Percentiles rank a stretch among this genome's conserved stretches.
phyloP scores from a whole-genome alignment of 2,113 vertebrate species.

The Nothocercus julius region DNA sequence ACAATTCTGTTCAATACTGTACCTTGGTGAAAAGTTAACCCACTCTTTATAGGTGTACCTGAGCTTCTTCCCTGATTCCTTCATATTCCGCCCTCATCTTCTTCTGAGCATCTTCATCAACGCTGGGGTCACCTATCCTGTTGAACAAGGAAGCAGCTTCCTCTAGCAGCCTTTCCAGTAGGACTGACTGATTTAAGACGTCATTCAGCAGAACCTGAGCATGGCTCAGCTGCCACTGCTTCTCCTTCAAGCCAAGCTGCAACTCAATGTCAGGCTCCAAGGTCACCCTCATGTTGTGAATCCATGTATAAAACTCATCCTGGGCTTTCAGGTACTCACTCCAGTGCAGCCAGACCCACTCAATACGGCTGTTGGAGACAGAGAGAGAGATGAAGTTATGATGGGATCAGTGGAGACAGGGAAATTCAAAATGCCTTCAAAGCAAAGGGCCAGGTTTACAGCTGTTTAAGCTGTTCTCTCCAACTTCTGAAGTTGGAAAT shows the following conservation, averaged over 20 bases:
- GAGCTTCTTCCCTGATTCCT: constrained; percentile 78
- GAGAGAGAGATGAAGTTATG: background rate
- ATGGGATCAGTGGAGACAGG: background rate
- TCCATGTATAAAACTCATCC: constrained; percentile 88
- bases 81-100: constrained; percentile 84
- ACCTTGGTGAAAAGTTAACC: background rate
- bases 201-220: constrained; percentile 84
- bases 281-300: constrained; percentile 78
- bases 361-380: constrained; percentile 86
- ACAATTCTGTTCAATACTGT: background rate
- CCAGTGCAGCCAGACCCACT: constrained; percentile 99
- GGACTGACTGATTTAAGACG: constrained; percentile 78
- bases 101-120: constrained; percentile 83
- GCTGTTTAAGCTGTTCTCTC: background rate
- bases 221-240: constrained; percentile 91
- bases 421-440: background rate
- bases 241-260: constrained; percentile 90
- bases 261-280: constrained; percentile 85
- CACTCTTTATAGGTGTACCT: constrained; percentile 76
- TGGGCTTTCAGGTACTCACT: constrained; percentile 90
- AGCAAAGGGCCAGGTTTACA: background rate
- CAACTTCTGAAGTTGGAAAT: background rate
- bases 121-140: constrained; percentile 88
- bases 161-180: constrained; percentile 89
- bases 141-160: constrained; percentile 85